Base-by-base conservation (phyloP, 35 echinoderm and acorn worm genomes). In the Apostichopus parvimensis region DNA sequence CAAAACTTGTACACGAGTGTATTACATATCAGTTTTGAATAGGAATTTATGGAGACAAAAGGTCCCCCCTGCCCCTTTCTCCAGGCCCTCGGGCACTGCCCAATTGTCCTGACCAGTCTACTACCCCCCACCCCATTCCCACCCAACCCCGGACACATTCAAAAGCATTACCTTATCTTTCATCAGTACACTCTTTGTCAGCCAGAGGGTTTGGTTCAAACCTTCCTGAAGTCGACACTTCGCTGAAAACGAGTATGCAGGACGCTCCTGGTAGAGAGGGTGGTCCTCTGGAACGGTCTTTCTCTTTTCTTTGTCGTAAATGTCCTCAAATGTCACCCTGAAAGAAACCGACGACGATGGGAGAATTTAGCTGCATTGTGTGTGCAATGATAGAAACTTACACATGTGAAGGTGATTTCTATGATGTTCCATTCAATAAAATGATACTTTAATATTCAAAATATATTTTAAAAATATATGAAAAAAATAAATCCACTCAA, bases 111-210 rank as follows among this genome's bases (percentile, higher is more conserved):
- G 26, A 28, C 26, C 26, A 28, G 26, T 28, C 0, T 28, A 28
- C 26, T 1, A 28, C 28, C 28, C 28, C 28, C 28, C 1, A 0
- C 28, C 28, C 28, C 1, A 73, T 15, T 21, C 21, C 1, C 71
- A 73, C 21, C 71, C 71, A 73, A 15, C 21, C 25, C 25, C 71
- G 21, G 71, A 73, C 71, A 14, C 21, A 73, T 21, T 73, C 71
- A 73, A 73, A 34, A 34, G 28, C 28, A 34, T 26, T 94, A 95
- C 96, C 88, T 93, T 64, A 28, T 94, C 96, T 28, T 92, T 91
- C 96, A 98, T 95, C 5, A 95, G 82, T 23, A 93, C 90, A 65
- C 94, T 95, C 65, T 98, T 98, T 14, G 94, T 95, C 34, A 98
- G 78, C 96, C 96, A 98, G 13, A 98, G 79, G 1, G 96, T 92